Evolutionary conservation across 2,888 invertebrate species (phyloP).

Genomic region (Schizaphis graminum): DNA sequence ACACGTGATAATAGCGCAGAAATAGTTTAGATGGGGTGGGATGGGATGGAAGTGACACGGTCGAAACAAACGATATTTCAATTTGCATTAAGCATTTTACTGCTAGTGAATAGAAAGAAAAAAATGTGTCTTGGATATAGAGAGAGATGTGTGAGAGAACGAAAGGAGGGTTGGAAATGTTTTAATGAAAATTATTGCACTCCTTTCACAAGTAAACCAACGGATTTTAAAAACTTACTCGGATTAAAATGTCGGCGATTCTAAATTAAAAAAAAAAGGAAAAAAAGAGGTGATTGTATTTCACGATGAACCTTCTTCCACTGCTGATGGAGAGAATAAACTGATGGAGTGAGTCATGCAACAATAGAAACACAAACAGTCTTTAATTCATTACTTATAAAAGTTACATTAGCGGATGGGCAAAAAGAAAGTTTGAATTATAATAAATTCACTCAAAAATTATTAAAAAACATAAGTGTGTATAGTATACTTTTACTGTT

Average conservation of each 20-base stretch:
- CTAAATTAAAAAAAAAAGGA: constrained; percentile 28
- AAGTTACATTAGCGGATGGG: constrained; percentile 39
- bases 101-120: constrained; percentile 44
- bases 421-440: background rate
- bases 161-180: constrained; percentile 29
- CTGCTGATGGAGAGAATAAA: constrained; percentile 22
- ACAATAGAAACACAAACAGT: constrained; percentile 42
- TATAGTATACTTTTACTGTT: background rate
- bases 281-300: constrained; percentile 56
- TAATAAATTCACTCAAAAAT: constrained; percentile 11
- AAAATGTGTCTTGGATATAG: constrained; percentile 36
- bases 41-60: constrained; percentile 38
- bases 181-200: constrained; percentile 65
- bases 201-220: constrained; percentile 56
- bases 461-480: background rate
- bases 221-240: constrained; percentile 60
- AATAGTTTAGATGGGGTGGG: constrained; percentile 12
- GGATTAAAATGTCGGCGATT: constrained; percentile 60
- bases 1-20: constrained; percentile 31
- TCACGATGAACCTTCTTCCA: constrained; percentile 22
- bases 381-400: constrained; percentile 58
- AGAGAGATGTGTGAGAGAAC: background rate
- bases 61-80: constrained; percentile 62
- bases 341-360: background rate
- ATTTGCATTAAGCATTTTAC: constrained; percentile 62